Evolutionary conservation across 2,797 vertebrate species (phyloP).

Genomic region (Pyrrhura leucotis): DNA sequence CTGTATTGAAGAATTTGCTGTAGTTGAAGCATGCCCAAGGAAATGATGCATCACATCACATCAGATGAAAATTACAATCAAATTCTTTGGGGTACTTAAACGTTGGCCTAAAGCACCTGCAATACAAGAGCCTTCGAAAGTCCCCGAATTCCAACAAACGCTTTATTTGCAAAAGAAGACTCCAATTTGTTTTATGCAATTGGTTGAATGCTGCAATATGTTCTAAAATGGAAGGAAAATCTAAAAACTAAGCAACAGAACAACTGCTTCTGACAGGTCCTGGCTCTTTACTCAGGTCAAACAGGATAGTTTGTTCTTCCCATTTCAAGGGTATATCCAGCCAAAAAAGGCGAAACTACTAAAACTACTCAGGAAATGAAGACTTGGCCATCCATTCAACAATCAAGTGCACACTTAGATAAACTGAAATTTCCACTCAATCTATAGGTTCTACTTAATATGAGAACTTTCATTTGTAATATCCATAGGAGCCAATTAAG

Average conservation of each 20-base stretch:
- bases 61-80: not conserved
- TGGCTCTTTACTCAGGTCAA: not conserved
- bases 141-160: not conserved
- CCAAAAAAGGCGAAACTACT: not conserved
- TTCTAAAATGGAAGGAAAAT: not conserved
- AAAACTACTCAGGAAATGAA: not conserved
- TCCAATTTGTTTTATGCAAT: not conserved
- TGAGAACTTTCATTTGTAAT: not conserved
- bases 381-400: not conserved
- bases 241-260: not conserved
- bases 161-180: not conserved
- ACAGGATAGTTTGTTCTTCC: not conserved
- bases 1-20: not conserved
- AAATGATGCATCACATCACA: not conserved
- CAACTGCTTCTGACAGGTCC: not conserved
- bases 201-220: not conserved
- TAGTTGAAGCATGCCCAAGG: not conserved
- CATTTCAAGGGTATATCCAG: not conserved
- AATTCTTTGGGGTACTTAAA: not conserved
- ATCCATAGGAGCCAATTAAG: not conserved
- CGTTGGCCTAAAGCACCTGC: not conserved
- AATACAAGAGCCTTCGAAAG: not conserved
- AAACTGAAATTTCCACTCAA: not conserved
- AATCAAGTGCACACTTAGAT: not conserved
- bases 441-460: not conserved